Percentiles rank a stretch among this genome's conserved stretches.
Conservation (phyloP, 2,113 vertebrate species). For the Melanotaenia duboulayi region DNA sequence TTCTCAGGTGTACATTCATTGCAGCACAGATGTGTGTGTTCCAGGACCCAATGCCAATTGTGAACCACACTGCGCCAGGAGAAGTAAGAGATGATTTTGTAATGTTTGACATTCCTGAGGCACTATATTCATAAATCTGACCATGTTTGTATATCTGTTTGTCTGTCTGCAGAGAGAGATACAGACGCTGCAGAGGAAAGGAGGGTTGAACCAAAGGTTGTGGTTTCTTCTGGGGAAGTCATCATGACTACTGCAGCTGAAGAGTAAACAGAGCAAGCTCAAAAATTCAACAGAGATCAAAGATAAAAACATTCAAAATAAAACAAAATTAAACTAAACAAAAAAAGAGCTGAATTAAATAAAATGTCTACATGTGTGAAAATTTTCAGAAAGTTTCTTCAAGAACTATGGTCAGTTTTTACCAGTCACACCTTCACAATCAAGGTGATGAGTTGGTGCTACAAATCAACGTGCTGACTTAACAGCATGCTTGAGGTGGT, state of each 20-base stretch:
- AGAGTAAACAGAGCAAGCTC: background rate
- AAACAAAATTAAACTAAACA: slow-evolving; percentile 1
- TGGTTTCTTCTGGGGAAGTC: slow-evolving; percentile 60
- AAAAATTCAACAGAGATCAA: slow-evolving; percentile 12
- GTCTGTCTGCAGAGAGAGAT: slow-evolving; percentile 58
- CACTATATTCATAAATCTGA: slow-evolving; percentile 11
- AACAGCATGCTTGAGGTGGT: too few species aligned
- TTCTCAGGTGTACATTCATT: slow-evolving; percentile 71
- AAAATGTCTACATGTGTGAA: slow-evolving; percentile 29
- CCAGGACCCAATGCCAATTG: slow-evolving; percentile 14
- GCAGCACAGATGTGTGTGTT: slow-evolving; percentile 65
- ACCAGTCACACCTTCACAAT: background rate
- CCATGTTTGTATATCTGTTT: slow-evolving; percentile 12
- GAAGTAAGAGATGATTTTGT: slow-evolving; percentile 39
- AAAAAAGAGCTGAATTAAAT: background rate
- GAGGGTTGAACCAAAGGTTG: slow-evolving; percentile 17
- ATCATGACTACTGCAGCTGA: background rate
- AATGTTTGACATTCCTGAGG: background rate
- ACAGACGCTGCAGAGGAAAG: background rate
- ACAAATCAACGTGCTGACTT: too few species aligned
- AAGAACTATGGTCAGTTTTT: background rate
- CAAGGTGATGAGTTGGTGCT: background rate
- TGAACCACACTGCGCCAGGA: slow-evolving; percentile 54
- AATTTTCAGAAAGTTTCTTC: background rate
- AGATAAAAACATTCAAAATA: background rate